Evolutionary conservation across 1,140 invertebrate genomes (phyloP).

Genomic region (Drosophila fuyamai): DNA sequence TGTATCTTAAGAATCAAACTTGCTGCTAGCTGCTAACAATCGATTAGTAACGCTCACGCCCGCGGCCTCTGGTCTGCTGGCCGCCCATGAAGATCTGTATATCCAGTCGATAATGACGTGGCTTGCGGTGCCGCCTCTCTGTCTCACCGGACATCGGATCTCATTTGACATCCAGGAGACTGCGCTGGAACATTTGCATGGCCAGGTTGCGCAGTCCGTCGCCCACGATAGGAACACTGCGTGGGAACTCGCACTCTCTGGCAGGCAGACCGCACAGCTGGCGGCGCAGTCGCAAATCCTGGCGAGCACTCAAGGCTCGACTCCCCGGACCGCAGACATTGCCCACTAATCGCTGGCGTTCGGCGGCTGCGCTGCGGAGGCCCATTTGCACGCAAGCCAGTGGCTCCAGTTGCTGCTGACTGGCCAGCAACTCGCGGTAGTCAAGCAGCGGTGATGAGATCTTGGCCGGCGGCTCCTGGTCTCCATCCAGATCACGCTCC

Average conservation of each 20-base stretch:
- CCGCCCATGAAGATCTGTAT: slow-evolving; percentile 53
- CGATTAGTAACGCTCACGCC: slow-evolving; percentile 7
- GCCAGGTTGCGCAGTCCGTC: slow-evolving; percentile 67
- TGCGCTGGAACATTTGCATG: slow-evolving; percentile 74
- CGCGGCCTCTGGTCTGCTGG: background rate
- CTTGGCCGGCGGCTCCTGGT: slow-evolving; percentile 5
- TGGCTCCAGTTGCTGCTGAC: slow-evolving; percentile 84
- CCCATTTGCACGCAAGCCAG: slow-evolving; percentile 88
- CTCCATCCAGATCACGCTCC: slow-evolving; percentile 34
- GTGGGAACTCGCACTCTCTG: slow-evolving; percentile 84
- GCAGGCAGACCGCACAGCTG: slow-evolving; percentile 88
- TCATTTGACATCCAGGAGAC: slow-evolving; percentile 68
- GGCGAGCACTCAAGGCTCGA: slow-evolving; percentile 88
- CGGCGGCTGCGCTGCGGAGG: slow-evolving; percentile 79
- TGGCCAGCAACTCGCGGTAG: slow-evolving; percentile 61
- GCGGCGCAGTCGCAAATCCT: slow-evolving; percentile 88
- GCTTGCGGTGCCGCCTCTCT: slow-evolving; percentile 17
- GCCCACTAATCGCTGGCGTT: slow-evolving; percentile 85
- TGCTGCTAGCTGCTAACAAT: background rate
- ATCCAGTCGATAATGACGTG: slow-evolving; percentile 43
- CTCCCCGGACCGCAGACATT: slow-evolving; percentile 85
- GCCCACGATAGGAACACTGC: slow-evolving; percentile 59
- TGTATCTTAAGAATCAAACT: background rate
- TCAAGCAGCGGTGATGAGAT: slow-evolving; percentile 19
- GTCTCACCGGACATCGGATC: slow-evolving; percentile 40